These are phyloP conservation scores for Drosophila nasuta DNA, from an alignment of 1,140 invertebrate species.

Conservation along the genomic window DNA sequence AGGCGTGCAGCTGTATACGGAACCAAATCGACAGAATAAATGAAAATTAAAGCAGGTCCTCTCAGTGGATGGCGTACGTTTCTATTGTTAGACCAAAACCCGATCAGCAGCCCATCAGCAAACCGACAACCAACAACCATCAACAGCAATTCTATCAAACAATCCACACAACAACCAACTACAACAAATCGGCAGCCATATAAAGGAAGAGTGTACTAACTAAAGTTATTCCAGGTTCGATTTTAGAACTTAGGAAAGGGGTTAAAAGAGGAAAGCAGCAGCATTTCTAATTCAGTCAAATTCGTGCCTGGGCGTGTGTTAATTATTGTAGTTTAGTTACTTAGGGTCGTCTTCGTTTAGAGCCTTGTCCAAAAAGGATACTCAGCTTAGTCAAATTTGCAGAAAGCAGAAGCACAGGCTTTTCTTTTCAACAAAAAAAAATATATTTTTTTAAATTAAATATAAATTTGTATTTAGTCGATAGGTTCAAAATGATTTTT, in stretches of 20 bases:
- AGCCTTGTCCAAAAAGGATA: slow-evolving; percentile 60
- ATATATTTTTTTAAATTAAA: slow-evolving; percentile 24
- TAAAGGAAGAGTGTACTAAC: slow-evolving; percentile 37
- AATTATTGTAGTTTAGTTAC: slow-evolving; percentile 51
- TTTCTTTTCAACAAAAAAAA: slow-evolving; percentile 8
- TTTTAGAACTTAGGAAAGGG: slow-evolving; percentile 26
- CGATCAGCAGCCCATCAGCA: slow-evolving; percentile 28
- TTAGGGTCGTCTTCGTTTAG: slow-evolving; percentile 42
- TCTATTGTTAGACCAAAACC: slow-evolving; percentile 81
- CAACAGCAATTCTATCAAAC: slow-evolving; percentile 23
- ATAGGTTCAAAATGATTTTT: slow-evolving; percentile 11
- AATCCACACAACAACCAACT: slow-evolving; percentile 32
- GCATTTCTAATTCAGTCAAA: slow-evolving; percentile 70
- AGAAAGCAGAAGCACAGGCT: slow-evolving; percentile 27
- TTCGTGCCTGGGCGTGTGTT: slow-evolving; percentile 56
- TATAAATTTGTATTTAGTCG: slow-evolving; percentile 16
- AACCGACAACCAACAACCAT: background rate
- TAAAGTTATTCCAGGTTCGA: slow-evolving; percentile 55
- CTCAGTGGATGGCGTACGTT: slow-evolving; percentile 85
- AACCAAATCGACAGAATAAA: slow-evolving; percentile 86
- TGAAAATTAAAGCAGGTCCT: slow-evolving; percentile 86
- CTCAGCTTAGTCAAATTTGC: slow-evolving; percentile 73
- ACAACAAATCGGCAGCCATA: slow-evolving; percentile 62
- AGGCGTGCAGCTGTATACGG: slow-evolving; percentile 91
- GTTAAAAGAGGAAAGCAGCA: slow-evolving; percentile 27